Base-by-base conservation (phyloP, 2,797 vertebrate genomes). In the Toxotes lorentzi region DNA sequence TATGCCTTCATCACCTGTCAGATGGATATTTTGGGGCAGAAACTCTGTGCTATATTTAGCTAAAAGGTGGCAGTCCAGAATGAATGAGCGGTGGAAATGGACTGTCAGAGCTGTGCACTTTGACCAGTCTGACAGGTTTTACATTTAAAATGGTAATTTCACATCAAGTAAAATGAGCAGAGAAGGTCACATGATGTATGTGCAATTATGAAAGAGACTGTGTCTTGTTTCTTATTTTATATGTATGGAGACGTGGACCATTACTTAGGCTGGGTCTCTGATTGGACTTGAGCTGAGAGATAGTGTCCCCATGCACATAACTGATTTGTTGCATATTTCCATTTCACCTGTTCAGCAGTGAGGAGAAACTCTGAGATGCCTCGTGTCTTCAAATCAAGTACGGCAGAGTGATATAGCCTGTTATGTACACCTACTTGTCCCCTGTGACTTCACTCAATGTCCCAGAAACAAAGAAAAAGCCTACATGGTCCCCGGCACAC, bases 1-100 rank as follows among this genome's bases (percentile, higher is more conserved):
- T 76, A 8, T 13, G 69, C 79, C 83, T 85, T 88, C 86, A 82
- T 91, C 88, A 76, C 76, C 64, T 68, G 89, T 89, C 89, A 91
- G 53, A 11, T 58, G 1, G 34, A 63, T 2, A 61, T 62, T 66
- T 69, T 40, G 30, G 65, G 77, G 24, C 74, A 66, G 79, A 64
- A 66, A 63, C 53, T 53, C 63, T 0, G 21, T 14, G 16, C 88
- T 92, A 89, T 92, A 76, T 91, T 88, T 86, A 89, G 88, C 70
- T 50, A n/a, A 76, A 83, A 79, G 84, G 77, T 82, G 88, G 81
- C 85, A 78, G 73, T 47, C 50, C 48, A 69, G 78, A 81, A 88
- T 80, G 78, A 88, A 86, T 71, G 74, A 88, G 64, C 5, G 9
- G 58, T 57, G 79, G 60, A 76, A 89, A 78, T 78, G 70, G 68